A percentile compares a stretch with the other conserved stretches of the same genome.
These are phyloP conservation scores for Sinhomidia bicolor DNA, from an alignment of 2,888 invertebrate genomes.

Conservation along the genomic window DNA sequence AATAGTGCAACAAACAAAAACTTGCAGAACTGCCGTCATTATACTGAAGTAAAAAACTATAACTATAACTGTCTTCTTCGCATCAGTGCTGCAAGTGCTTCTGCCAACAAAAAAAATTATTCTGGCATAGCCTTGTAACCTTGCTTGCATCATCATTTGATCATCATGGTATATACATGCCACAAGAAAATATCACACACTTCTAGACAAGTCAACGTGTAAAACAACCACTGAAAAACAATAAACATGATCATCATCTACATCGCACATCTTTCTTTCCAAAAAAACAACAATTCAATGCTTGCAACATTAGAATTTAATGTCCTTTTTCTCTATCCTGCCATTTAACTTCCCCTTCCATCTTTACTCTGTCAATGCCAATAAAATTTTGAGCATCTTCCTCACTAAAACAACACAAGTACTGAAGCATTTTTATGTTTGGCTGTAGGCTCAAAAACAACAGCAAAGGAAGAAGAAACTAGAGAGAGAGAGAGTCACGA, in stretches of 20 bases:
- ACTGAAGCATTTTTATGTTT: neutral
- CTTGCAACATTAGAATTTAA: neutral
- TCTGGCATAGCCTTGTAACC: conserved; percentile 1
- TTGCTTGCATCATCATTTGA: neutral
- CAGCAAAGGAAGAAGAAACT: no score
- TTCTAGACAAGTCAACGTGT: neutral
- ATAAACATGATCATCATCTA: neutral
- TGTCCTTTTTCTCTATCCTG: conserved; percentile 1
- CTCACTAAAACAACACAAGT: neutral
- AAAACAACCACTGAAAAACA: conserved; percentile 28
- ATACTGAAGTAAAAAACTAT: neutral
- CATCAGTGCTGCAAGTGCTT: neutral
- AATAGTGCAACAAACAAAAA: neutral
- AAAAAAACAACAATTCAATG: neutral
- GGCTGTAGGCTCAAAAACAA: neutral
- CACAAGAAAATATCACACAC: neutral
- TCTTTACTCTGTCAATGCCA: conserved; percentile 29
- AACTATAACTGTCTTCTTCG: neutral
- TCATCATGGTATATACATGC: no score
- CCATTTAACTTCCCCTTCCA: neutral
- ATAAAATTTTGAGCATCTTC: conserved; percentile 1
- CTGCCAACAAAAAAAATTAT: neutral
- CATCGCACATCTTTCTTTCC: neutral
- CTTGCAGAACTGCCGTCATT: no score
- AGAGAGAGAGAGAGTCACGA: neutral